These are phyloP conservation scores for Pilophorus perplexus DNA, from an alignment of 2,888 invertebrate genomes.

Conservation along the genomic window DNA sequence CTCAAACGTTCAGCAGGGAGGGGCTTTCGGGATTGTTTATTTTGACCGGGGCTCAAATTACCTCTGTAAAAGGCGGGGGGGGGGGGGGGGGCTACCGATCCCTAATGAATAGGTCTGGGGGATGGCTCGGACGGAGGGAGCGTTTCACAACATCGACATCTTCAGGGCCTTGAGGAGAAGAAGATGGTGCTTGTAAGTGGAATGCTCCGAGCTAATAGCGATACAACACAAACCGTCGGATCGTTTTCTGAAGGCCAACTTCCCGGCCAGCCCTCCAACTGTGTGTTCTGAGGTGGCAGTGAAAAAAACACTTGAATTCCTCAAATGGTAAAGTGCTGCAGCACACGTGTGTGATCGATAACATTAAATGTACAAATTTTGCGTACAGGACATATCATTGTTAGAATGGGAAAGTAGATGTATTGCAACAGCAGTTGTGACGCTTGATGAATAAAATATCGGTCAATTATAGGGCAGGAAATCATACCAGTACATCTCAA, in stretches of 20 bases:
- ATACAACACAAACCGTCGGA: slow-evolving; percentile 30
- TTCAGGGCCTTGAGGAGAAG: slow-evolving; percentile 23
- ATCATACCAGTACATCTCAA: too few species aligned
- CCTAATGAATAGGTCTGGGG: slow-evolving; percentile 32
- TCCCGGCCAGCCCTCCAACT: slow-evolving; percentile 8
- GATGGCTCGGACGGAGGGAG: slow-evolving; percentile 11
- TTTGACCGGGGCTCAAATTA: slow-evolving; percentile 33
- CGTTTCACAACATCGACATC: slow-evolving; percentile 37
- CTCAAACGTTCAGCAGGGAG: slow-evolving; percentile 8
- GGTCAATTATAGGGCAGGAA: too few species aligned
- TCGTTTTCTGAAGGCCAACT: slow-evolving; percentile 13
- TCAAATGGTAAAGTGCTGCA: too few species aligned
- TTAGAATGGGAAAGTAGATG: too few species aligned
- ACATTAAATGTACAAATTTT: too few species aligned
- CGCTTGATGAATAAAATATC: too few species aligned
- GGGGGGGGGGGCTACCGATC: slow-evolving; percentile 31
- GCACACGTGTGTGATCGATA: too few species aligned
- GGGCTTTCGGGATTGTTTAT: slow-evolving; percentile 29
- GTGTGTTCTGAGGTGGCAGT: slow-evolving; percentile 21
- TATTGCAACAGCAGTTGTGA: too few species aligned
- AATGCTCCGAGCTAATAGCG: slow-evolving; percentile 37
- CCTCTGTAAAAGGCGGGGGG: too few species aligned
- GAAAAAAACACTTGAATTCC: too few species aligned
- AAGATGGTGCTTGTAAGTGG: slow-evolving; percentile 8
- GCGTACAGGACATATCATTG: too few species aligned